A percentile compares a stretch with the other conserved stretches of the same genome.
phyloP scores from a whole-genome alignment of 2,888 invertebrate genomes.

The Pterobdella sp. region DNA sequence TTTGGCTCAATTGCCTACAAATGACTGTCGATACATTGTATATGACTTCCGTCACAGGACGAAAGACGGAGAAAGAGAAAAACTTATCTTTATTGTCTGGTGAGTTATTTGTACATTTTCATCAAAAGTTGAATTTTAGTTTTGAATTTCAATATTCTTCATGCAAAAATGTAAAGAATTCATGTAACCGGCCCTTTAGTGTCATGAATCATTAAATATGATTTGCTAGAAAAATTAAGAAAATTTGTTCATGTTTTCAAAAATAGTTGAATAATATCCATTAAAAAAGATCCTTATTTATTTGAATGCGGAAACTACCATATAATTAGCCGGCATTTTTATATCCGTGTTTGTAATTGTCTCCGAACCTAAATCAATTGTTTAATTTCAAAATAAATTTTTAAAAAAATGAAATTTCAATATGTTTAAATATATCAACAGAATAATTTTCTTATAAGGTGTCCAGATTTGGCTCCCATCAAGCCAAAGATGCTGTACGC shows the following conservation, averaged over 20 bases:
- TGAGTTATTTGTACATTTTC: constrained; percentile 16
- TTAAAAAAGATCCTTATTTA: neutral
- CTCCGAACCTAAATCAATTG: neutral
- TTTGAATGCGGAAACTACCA: neutral
- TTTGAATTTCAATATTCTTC: too few relatives aligned
- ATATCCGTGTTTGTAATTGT: neutral
- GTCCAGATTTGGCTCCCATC: constrained; percentile 31
- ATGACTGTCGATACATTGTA: constrained; percentile 34
- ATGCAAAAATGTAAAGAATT: neutral
- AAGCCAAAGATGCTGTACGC: constrained; percentile 33
- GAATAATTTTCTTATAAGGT: constrained; percentile 19
- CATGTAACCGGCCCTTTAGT: neutral
- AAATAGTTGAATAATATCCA: constrained; percentile 1
- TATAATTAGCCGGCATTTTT: neutral
- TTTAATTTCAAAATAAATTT: neutral
- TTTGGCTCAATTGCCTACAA: constrained; percentile 26
- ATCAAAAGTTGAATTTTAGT: neutral
- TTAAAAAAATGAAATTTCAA: neutral
- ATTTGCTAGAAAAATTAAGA: too few relatives aligned
- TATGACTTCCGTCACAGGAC: constrained; percentile 33
- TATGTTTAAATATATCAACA: neutral
- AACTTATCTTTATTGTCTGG: constrained; percentile 34
- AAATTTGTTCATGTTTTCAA: neutral
- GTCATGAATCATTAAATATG: neutral
- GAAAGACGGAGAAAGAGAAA: constrained; percentile 28